phyloP scores from a whole-genome alignment of 2,888 invertebrate genomes.

The Dasypolia templi region DNA sequence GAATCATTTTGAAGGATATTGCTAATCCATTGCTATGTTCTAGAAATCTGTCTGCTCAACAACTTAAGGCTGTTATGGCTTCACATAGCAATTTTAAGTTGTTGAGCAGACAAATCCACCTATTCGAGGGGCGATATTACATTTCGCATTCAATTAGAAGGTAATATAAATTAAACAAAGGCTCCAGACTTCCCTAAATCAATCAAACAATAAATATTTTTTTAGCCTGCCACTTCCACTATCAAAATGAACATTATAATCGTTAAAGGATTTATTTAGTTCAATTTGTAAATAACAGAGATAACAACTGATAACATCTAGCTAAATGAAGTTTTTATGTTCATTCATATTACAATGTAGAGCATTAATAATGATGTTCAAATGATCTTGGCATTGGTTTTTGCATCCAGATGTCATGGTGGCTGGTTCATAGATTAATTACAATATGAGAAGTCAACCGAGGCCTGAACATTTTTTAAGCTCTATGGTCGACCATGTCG shows the following conservation, averaged over 20 bases:
- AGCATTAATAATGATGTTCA: not conserved
- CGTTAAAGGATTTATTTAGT: conserved; percentile 21
- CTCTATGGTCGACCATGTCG: not conserved
- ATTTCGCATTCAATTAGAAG: not conserved
- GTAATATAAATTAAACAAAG: not conserved
- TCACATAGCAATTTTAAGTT: too few species aligned
- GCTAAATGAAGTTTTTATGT: conserved; percentile 21
- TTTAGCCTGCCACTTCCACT: not conserved
- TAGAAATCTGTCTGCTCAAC: too few species aligned
- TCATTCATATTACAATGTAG: conserved; percentile 13
- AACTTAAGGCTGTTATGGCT: too few species aligned
- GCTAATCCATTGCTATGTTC: too few species aligned
- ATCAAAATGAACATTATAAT: conserved; percentile 46
- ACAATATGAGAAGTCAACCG: conserved; percentile 7
- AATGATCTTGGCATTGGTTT: conserved; percentile 30
- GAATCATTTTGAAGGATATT: too few species aligned
- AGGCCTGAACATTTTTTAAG: not conserved
- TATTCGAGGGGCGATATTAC: too few species aligned
- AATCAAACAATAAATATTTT: not conserved
- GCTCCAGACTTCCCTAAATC: not conserved
- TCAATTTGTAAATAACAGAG: conserved; percentile 34
- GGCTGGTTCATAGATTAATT: not conserved
- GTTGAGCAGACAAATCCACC: too few species aligned
- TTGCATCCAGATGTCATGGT: conserved; percentile 21
- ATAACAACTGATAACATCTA: conserved; percentile 29